Evolutionary conservation across 2,888 invertebrate species (phyloP), one percentile per base, ranked within the genome.

Genomic region (Oconnorella tubifera): DNA sequence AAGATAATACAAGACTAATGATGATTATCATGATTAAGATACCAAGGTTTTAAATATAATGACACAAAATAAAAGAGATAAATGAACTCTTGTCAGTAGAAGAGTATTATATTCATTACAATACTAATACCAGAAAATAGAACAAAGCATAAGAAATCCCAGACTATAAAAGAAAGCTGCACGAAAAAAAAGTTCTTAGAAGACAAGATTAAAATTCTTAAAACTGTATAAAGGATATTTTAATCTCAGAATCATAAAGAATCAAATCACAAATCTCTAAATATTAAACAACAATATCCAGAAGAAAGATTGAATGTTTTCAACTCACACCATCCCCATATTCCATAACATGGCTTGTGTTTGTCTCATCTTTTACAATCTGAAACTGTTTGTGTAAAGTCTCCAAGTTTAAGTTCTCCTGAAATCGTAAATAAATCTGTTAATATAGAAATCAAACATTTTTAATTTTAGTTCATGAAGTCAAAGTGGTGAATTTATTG

Each of bases 341-440:
- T 73, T 86, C 83, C 78, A 80, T 79, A 3, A 86, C 86, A 75
- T 86, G 85, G 63, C 86, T 86, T n/a, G 83, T 83, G 75, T 84
- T 85, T 3, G 86, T 87, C 73, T 84, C 82, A 50, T 80, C 75
- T 71, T 84, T 83, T 14, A 86, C 86, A 65, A 85, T 78, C 67
- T 82, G 70, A 66, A 73, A 86, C 75, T 87, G 86, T 59, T 82
- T 76, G 56, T 83, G 78, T 3, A 87, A 76, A 1, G 85, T 85
- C 74, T 86, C 86, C 23, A 69, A 67, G 2, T 73, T 74, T 40
- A 86, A 72, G 67, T 85, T 78, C 71, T 85, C 84, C 84, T 85
- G 67, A 6, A 75, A 68, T n/a, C n/a, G n/a, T n/a, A n/a, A n/a
- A n/a, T n/a, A n/a, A n/a, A n/a, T n/a, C n/a, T n/a, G n/a, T n/a